Conservation (phyloP, 2,113 vertebrate species). For the Diadophis punctatus region DNA sequence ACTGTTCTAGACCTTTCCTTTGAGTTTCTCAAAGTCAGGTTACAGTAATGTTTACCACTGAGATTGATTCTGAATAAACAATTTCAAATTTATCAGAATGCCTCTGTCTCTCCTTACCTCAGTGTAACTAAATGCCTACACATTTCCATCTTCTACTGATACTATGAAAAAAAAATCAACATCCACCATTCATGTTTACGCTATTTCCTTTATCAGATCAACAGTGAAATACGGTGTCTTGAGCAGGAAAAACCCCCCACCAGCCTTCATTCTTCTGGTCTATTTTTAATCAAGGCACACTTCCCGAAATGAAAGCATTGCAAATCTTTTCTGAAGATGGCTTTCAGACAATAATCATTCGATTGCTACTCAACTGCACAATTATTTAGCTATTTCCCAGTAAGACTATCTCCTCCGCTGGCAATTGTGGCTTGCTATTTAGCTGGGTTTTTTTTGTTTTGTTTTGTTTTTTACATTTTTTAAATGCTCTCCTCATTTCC, state of each 20-base stretch:
- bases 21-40: background rate
- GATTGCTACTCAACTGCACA: background rate
- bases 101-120: background rate
- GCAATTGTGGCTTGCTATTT: background rate
- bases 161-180: background rate
- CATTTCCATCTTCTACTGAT: background rate
- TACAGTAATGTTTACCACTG: background rate
- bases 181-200: background rate
- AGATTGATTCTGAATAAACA: background rate
- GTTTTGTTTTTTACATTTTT: background rate
- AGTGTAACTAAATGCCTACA: background rate
- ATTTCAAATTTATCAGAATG: background rate
- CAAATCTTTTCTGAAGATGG: background rate
- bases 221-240: background rate
- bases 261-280: background rate
- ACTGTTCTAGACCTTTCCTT: accelerated
- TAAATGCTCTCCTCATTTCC: background rate
- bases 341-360: background rate
- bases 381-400: background rate
- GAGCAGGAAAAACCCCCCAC: too few species aligned
- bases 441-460: background rate
- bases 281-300: background rate
- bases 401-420: background rate
- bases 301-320: background rate
- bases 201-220: slow-evolving; percentile 6